Evolutionary conservation across 2,888 invertebrate genomes (phyloP).

Genomic region (Clusia tigrina): DNA sequence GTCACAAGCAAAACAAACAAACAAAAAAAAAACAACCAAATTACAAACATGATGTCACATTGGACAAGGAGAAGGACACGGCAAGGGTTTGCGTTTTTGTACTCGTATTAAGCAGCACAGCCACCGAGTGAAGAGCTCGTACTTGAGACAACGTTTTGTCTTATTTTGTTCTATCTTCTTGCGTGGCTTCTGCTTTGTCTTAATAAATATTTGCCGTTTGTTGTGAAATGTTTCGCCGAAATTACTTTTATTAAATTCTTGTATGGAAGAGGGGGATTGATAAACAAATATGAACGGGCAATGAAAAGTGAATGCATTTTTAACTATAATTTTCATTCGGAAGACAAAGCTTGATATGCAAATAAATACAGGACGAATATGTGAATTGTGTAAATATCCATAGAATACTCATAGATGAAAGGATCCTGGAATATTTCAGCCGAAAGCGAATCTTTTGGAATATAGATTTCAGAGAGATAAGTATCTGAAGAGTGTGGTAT

Average conservation of each 20-base stretch:
- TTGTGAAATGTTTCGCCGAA: not conserved
- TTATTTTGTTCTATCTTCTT: not conserved
- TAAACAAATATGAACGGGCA: too few species aligned
- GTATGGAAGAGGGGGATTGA: too few species aligned
- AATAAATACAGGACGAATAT: too few species aligned
- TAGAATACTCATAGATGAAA: too few species aligned
- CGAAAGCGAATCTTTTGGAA: too few species aligned
- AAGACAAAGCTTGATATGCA: too few species aligned
- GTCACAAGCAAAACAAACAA: not conserved
- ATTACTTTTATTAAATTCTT: not conserved
- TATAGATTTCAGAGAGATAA: too few species aligned
- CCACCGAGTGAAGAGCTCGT: not conserved
- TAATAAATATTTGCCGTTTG: conserved; percentile 1
- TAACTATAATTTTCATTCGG: too few species aligned
- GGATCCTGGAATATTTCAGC: too few species aligned
- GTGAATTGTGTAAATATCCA: too few species aligned
- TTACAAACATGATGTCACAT: not conserved
- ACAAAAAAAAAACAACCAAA: not conserved
- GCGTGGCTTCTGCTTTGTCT: not conserved
- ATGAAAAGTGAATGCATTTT: too few species aligned
- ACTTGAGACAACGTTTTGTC: conserved; percentile 7
- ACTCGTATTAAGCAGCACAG: not conserved
- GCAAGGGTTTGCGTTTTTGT: not conserved
- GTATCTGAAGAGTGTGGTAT: too few species aligned
- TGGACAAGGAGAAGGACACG: not conserved